Base-by-base conservation (phyloP, 2,797 vertebrate species). In the Chelon labrosus region DNA sequence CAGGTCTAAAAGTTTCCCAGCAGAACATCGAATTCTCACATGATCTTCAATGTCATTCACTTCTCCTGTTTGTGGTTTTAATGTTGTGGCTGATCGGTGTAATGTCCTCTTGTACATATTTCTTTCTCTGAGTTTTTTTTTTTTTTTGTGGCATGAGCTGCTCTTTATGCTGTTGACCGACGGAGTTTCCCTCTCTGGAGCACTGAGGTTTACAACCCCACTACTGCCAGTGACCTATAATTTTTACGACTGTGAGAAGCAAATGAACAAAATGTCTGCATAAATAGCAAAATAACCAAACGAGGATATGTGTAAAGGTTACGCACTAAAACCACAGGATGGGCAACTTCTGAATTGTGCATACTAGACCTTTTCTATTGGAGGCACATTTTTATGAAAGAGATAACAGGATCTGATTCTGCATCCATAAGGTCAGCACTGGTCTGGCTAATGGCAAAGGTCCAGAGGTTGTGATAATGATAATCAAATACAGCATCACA, bases 101-200 rank as follows among this genome's bases (percentile, higher is more conserved):
- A 47, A 64, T 12, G 49, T 63, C 52, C 63, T 56, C n/a, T 46
- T 46, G 16, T 65, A 53, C 27, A 27, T 27, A 27, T 27, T 27
- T 27, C 27, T 27, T 27, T 27, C 5, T 27, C 27, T 27, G 27
- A 3, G 27, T 27, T 3, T 27, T 27, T 70, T 77, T 57, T 12
- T 47, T n/a, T 49, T 75, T 67, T 77, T 64, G 61, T 46, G 22
- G 13, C 11, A 16, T 14, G 6, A 47, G 44, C 17, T 35, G 10
- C 49, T 16, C 49, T 57, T 35, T 60, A 49, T 61, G 52, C 41
- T 49, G 50, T 38, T 65, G 11, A 52, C 68, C 22, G 60, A 65
- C 60, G 11, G 5, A 13, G 13, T 52, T 53, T 14, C 22, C 41
- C 71, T 44, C 68, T 11, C n/a, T 38, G 71, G 67, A 72, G 25